These are phyloP conservation scores for Isotomurus palustris DNA, from an alignment of 2,888 invertebrate genomes.

Conservation along the genomic window DNA sequence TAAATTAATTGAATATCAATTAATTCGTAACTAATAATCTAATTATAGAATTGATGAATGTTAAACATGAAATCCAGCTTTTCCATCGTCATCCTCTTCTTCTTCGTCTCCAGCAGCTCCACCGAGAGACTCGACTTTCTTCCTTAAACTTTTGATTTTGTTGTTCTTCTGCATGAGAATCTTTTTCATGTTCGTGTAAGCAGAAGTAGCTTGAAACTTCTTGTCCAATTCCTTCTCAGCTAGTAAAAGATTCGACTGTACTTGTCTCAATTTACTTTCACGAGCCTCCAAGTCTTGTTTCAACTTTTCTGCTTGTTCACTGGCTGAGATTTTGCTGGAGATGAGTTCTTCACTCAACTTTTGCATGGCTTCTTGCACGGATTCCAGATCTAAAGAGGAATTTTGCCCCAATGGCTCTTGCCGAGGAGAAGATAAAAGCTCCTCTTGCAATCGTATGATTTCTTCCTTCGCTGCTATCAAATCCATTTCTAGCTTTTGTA, in stretches of 20 bases:
- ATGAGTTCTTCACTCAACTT: slow-evolving; percentile 46
- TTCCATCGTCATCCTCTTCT: slow-evolving; percentile 15
- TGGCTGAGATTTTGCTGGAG: slow-evolving; percentile 22
- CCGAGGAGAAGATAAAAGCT: slow-evolving; percentile 17
- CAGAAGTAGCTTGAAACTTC: slow-evolving; percentile 57
- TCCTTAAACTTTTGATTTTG: slow-evolving; percentile 54
- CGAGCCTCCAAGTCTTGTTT: slow-evolving; percentile 42
- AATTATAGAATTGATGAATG: not conserved
- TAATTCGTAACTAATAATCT: not conserved
- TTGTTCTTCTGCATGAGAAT: slow-evolving; percentile 58
- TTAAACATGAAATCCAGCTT: slow-evolving; percentile 3
- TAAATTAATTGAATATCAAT: not conserved
- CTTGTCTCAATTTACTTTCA: slow-evolving; percentile 40
- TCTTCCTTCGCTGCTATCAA: slow-evolving; percentile 43
- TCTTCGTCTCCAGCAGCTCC: slow-evolving; percentile 8
- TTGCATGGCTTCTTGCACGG: slow-evolving; percentile 34
- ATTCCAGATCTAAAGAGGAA: slow-evolving; percentile 37
- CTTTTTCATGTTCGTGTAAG: slow-evolving; percentile 57
- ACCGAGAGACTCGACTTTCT: slow-evolving; percentile 44
- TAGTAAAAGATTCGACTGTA: slow-evolving; percentile 54
- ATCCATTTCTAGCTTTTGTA: slow-evolving; percentile 34
- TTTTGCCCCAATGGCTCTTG: slow-evolving; percentile 24
- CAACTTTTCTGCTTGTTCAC: slow-evolving; percentile 48
- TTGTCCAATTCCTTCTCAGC: slow-evolving; percentile 58
- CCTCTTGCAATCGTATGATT: slow-evolving; percentile 40